phyloP scores from a whole-genome alignment of 2,113 vertebrate species.

The Platysteira castanea region DNA sequence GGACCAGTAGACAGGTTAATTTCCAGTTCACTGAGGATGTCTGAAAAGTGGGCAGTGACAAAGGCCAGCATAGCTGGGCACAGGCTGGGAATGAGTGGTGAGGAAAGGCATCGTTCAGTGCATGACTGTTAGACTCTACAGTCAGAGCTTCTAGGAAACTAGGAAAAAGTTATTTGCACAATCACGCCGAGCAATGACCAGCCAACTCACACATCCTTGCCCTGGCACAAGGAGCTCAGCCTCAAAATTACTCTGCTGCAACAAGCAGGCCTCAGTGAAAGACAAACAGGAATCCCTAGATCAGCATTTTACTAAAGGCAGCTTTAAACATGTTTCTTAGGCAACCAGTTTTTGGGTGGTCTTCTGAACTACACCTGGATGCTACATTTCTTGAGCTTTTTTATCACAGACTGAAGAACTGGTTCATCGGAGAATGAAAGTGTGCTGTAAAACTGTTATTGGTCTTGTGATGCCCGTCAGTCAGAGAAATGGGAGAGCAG shows the following conservation, averaged over 20 bases:
- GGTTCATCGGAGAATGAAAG: not conserved
- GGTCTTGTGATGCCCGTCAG: not conserved
- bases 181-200: not conserved
- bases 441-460: not conserved
- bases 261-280: not conserved
- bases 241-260: not conserved
- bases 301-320: not conserved
- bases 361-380: not conserved
- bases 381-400: not conserved
- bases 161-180: not conserved
- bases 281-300: not conserved
- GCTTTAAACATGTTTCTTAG: not conserved
- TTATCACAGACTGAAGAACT: not conserved
- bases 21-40: not conserved
- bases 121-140: not conserved
- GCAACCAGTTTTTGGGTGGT: not conserved
- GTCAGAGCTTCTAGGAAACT: not conserved
- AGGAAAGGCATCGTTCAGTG: accelerated
- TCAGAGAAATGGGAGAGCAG: not conserved
- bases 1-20: not conserved
- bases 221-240: not conserved
- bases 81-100: not conserved
- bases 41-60: not conserved
- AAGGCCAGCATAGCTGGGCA: not conserved
- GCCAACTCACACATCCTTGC: not conserved